A percentile compares a stretch with the other conserved stretches of the same genome.
Evolutionary conservation across 2,888 invertebrate species (phyloP).

Genomic region (Gisinianus flammeolus): DNA sequence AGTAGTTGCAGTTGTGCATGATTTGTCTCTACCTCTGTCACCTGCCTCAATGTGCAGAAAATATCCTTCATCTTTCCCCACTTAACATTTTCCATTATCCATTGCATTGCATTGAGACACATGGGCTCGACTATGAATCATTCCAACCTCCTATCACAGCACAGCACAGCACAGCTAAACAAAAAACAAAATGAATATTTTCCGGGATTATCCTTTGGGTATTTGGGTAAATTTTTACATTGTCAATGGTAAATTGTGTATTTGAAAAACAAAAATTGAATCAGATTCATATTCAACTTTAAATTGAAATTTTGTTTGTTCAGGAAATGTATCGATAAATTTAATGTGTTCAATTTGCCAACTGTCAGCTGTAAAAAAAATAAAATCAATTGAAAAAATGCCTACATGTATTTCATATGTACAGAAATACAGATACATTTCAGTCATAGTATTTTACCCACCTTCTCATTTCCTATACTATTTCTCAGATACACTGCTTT

Average conservation of each 20-base stretch:
- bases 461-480: background rate
- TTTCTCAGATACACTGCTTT: background rate
- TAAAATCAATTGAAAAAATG: background rate
- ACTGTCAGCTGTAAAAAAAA: background rate
- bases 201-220: too few species aligned
- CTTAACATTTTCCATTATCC: constrained; percentile 1
- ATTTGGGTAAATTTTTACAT: too few species aligned
- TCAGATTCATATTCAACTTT: background rate
- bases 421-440: background rate
- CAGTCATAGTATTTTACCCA: background rate
- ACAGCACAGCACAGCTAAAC: too few species aligned
- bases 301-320: background rate
- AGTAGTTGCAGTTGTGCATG: constrained; percentile 20
- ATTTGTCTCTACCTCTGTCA: constrained; percentile 13
- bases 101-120: background rate
- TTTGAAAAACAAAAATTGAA: background rate
- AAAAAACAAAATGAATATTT: too few species aligned
- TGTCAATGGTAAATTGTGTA: background rate
- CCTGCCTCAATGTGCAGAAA: background rate
- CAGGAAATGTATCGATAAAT: constrained; percentile 9
- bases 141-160: too few species aligned
- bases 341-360: background rate
- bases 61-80: constrained; percentile 9
- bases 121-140: background rate
- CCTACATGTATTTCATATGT: too few species aligned